Base-by-base conservation (phyloP, 2,888 invertebrate species). In the Cinara cedri region DNA sequence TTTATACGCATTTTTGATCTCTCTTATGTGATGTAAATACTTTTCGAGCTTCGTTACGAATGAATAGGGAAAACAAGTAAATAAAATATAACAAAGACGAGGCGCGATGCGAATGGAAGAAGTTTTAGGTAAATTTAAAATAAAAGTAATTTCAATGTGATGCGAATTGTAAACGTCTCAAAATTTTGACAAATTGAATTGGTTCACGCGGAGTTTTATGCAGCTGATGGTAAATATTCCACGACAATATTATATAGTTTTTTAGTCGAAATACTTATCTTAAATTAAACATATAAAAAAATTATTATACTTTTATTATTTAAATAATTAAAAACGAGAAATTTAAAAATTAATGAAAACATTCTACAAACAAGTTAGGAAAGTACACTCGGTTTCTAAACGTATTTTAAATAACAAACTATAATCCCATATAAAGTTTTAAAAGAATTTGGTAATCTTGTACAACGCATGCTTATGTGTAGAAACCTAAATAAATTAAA, bases 111-210 rank as follows among this genome's bases (percentile, higher is more conserved):
- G 13, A 51, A 51, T 21, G 49, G 10, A 62, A 72, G 19, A 62
- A 49, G 34, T 51, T 66, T 57, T 26, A 57, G 55, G 46, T 76
- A 76, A 55, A 68, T 76, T 76, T 46, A 54, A 76, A 76, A 76
- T 76, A 76, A 65, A 66, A 68, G 24, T 76, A 3, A 55, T 68
- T 68, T 57, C 57, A 19, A 14, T 49, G 46, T 19, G 10, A 1
- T 34, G 34, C 34, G 44, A 55, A 57, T 57, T 14, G 57, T 66
- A 46, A 46, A 55, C n/a, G 57, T 44, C 24, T 57, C 44, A 26
- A 51, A 44, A 55, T 66, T 57, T 76, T 44, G 24, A 42, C 44
- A 54, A 66, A 66, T 55, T 46, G 46, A 66, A 66, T 66, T 24
- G 66, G 26, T 76, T 55, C 46, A 26, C 8, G 4, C 8, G 4